A percentile compares a stretch with the other conserved stretches of the same genome.
These are phyloP conservation scores for Pseudolaguvia tuberculata DNA, from an alignment of 2,113 vertebrate genomes.

Conservation along the genomic window DNA sequence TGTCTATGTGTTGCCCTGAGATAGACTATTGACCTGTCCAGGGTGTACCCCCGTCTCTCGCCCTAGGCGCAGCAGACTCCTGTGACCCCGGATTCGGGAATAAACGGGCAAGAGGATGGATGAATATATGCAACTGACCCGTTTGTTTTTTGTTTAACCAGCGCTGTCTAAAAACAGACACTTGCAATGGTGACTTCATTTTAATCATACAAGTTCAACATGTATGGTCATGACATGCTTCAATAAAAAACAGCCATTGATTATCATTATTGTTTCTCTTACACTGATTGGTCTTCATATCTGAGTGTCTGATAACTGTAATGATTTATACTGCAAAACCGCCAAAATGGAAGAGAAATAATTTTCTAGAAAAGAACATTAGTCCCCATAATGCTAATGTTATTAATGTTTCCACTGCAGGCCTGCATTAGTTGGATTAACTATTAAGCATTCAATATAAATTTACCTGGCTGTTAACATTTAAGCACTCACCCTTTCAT, in stretches of 20 bases:
- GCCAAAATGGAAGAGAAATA: neutral
- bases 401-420: neutral
- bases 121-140: neutral
- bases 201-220: neutral
- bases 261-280: neutral
- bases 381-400: neutral
- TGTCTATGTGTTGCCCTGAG: no score
- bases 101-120: no score
- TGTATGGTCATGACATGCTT: neutral
- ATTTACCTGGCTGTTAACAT: conserved; percentile 7
- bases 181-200: neutral
- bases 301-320: neutral
- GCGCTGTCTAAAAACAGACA: no score
- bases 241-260: neutral
- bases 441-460: neutral
- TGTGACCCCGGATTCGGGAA: no score
- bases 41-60: no score
- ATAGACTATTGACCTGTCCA: no score
- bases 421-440: neutral
- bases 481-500: neutral
- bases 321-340: conserved; percentile 13
- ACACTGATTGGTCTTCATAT: neutral
- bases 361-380: neutral
- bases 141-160: neutral
- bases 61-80: no score